Evolutionary conservation across 2,113 vertebrate species (phyloP).

Genomic region (rat (Rattus norvegicus)): DNA sequence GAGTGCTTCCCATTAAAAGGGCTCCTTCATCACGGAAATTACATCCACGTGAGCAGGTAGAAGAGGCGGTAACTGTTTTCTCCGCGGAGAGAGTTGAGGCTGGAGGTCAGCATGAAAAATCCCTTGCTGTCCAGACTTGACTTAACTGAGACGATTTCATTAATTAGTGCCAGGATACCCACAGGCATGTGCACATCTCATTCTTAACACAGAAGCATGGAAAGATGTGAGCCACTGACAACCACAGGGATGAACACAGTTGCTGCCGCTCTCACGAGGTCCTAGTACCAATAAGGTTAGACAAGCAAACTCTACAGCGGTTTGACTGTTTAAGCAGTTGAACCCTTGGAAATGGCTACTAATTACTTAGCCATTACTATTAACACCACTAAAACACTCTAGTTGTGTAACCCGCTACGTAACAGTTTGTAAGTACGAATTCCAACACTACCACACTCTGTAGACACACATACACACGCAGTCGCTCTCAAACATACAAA

Average conservation of each 20-base stretch:
- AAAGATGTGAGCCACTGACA: not conserved
- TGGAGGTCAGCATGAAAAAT: slow-evolving; percentile 38
- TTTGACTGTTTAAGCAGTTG: not conserved
- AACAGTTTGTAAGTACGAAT: not conserved
- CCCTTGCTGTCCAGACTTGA: not conserved
- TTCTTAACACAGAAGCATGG: not conserved
- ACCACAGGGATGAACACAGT: not conserved
- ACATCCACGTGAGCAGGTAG: not conserved
- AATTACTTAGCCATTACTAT: not conserved
- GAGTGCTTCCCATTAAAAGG: slow-evolving; percentile 54
- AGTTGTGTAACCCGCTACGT: not conserved
- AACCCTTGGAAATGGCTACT: not conserved
- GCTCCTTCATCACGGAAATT: slow-evolving; percentile 16
- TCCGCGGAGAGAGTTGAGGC: not conserved
- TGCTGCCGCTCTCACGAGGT: too few relatives aligned
- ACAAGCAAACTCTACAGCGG: not conserved
- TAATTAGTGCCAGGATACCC: not conserved
- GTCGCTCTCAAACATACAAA: too few relatives aligned
- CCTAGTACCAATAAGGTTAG: not conserved
- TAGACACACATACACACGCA: not conserved
- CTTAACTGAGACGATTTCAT: not conserved
- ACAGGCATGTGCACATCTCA: not conserved
- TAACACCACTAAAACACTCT: not conserved
- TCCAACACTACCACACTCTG: not conserved
- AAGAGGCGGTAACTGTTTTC: not conserved